These are phyloP conservation scores for Poeciliopsis occidentalis DNA, from an alignment of 2,113 vertebrate species.

Conservation along the genomic window DNA sequence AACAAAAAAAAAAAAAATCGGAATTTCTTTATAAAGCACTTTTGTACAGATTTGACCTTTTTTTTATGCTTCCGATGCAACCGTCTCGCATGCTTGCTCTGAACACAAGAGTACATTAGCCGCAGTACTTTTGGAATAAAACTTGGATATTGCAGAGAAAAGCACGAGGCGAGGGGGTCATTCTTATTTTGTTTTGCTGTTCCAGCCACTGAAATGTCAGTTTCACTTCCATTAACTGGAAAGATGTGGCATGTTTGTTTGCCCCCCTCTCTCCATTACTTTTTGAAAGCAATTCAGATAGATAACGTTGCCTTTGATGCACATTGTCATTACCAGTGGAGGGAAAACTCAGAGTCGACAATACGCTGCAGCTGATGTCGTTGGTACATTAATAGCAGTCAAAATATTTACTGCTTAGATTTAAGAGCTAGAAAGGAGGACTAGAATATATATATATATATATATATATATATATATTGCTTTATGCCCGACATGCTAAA, in stretches of 20 bases:
- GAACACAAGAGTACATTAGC: not conserved
- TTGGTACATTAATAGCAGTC: too few relatives aligned
- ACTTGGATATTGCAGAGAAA: not conserved
- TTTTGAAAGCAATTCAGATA: not conserved
- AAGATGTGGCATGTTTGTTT: not conserved
- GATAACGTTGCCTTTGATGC: too few relatives aligned
- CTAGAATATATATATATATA: too few relatives aligned
- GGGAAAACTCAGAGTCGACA: too few relatives aligned
- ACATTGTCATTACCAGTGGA: too few relatives aligned
- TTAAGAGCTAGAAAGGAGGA: too few relatives aligned
- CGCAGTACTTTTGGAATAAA: not conserved
- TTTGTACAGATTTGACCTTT: not conserved
- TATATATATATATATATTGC: too few relatives aligned
- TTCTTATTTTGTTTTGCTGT: not conserved
- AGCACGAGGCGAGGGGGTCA: not conserved
- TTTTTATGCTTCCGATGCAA: not conserved
- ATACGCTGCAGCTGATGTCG: too few relatives aligned
- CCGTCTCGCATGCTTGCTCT: not conserved
- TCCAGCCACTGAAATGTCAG: not conserved
- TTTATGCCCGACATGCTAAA: too few relatives aligned
- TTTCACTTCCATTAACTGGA: not conserved
- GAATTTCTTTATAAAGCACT: not conserved
- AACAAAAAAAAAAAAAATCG: not conserved
- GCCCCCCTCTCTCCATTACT: not conserved
- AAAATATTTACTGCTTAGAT: too few relatives aligned